Percentiles rank a stretch among this genome's conserved stretches.
Evolutionary conservation across 2,113 vertebrate genomes (phyloP).

Genomic region (Pseudopodoces humilis): DNA sequence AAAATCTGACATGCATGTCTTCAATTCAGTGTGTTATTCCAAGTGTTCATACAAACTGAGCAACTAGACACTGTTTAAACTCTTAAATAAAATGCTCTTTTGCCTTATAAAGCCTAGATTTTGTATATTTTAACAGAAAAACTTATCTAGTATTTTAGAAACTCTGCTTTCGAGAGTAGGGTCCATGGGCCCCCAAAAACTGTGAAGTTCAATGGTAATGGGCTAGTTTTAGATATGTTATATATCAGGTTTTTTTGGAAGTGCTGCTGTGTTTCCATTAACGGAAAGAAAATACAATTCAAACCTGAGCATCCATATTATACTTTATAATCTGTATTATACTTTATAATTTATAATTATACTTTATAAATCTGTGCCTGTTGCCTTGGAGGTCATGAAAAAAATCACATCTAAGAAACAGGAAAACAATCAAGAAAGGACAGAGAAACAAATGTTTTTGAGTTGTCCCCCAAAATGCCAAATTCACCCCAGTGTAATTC

Average conservation of each 20-base stretch:
- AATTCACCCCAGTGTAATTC: not conserved
- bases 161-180: not conserved
- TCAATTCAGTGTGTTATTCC: not conserved
- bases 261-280: not conserved
- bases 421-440: not conserved
- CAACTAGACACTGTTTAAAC: not conserved
- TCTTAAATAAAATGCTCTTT: not conserved
- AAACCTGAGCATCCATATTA: not conserved
- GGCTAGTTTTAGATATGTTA: not conserved
- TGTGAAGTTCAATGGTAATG: not conserved
- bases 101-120: not conserved
- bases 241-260: not conserved
- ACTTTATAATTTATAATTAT: too few relatives aligned
- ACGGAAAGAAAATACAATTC: rapidly evolving
- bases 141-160: not conserved
- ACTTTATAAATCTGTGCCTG: not conserved
- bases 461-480: not conserved
- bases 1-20: not conserved
- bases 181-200: not conserved
- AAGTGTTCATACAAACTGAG: not conserved
- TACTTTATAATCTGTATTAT: too few relatives aligned
- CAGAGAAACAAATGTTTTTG: not conserved
- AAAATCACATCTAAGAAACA: not conserved
- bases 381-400: not conserved
- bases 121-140: not conserved